phyloP scores from a whole-genome alignment of 2,888 invertebrate genomes.

The Tortrix viridana region DNA sequence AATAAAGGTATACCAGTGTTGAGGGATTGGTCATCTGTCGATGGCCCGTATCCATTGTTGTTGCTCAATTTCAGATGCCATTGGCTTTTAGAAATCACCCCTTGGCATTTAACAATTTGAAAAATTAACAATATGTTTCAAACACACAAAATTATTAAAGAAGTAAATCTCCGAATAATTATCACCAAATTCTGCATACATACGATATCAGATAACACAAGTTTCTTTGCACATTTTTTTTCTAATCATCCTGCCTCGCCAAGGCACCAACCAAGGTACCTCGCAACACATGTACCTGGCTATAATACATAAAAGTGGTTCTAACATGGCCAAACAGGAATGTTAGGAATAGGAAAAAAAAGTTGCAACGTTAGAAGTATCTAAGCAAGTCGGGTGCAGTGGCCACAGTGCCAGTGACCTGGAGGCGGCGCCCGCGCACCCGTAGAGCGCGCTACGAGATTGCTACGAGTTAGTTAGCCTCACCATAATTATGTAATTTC shows the following conservation, averaged over 20 bases:
- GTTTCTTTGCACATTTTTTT: background rate
- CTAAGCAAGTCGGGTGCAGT: constrained; percentile 80
- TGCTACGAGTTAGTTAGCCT: constrained; percentile 56
- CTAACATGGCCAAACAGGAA: constrained; percentile 66
- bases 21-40: too few relatives aligned
- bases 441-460: constrained; percentile 66
- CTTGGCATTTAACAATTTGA: too few relatives aligned
- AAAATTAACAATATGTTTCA: too few relatives aligned
- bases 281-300: background rate
- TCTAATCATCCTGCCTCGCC: background rate
- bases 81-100: too few relatives aligned
- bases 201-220: too few relatives aligned
- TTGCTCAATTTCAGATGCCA: too few relatives aligned
- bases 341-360: constrained; percentile 77
- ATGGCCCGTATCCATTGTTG: too few relatives aligned
- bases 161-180: too few relatives aligned
- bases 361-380: constrained; percentile 79
- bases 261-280: background rate
- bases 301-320: constrained; percentile 49
- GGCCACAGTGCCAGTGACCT: constrained; percentile 81
- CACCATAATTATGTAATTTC: constrained; percentile 26
- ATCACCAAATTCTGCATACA: too few relatives aligned
- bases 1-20: too few relatives aligned
- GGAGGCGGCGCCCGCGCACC: constrained; percentile 52
- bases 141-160: too few relatives aligned